Percentiles rank a stretch among this genome's conserved stretches.
Evolutionary conservation across 2,797 vertebrate species (phyloP).

Genomic region (Anolis apletophallus): DNA sequence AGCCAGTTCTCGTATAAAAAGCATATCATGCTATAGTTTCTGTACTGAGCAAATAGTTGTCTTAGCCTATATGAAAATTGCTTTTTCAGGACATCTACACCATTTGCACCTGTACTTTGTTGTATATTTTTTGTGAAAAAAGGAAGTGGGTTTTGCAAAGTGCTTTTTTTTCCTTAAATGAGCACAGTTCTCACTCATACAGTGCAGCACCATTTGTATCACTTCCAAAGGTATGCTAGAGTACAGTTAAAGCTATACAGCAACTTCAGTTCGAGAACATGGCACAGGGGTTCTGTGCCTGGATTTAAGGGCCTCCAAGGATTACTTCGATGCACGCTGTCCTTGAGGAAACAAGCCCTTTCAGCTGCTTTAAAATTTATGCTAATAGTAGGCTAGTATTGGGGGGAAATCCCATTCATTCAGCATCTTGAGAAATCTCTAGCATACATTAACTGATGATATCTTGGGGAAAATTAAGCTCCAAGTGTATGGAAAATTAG

Average conservation of each 20-base stretch:
- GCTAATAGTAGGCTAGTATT: not conserved
- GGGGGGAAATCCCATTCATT: slow-evolving; percentile 13
- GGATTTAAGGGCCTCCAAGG: not conserved
- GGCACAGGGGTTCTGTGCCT: not conserved
- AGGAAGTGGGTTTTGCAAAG: slow-evolving; percentile 31
- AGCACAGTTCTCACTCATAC: not conserved
- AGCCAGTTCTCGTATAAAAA: too few species aligned
- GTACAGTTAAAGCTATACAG: not conserved
- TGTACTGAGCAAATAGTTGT: not conserved
- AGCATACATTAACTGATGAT: slow-evolving; percentile 16
- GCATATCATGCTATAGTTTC: too few species aligned
- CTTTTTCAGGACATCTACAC: not conserved
- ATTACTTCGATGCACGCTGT: slow-evolving; percentile 12
- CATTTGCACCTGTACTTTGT: slow-evolving; percentile 36
- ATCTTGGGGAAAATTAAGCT: slow-evolving; percentile 29
- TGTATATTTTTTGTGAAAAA: slow-evolving; percentile 24
- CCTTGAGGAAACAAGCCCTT: not conserved
- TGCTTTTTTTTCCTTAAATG: slow-evolving; percentile 16
- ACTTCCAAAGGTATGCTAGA: slow-evolving; percentile 43
- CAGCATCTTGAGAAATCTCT: not conserved
- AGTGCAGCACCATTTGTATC: slow-evolving; percentile 41
- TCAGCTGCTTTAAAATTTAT: slow-evolving; percentile 27
- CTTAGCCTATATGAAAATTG: not conserved
- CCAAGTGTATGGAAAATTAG: slow-evolving; percentile 33
- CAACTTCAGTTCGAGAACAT: not conserved